Percentiles rank a stretch among this genome's conserved stretches.
phyloP scores from a whole-genome alignment of 2,797 vertebrate genomes.

The Anguilla megastoma region DNA sequence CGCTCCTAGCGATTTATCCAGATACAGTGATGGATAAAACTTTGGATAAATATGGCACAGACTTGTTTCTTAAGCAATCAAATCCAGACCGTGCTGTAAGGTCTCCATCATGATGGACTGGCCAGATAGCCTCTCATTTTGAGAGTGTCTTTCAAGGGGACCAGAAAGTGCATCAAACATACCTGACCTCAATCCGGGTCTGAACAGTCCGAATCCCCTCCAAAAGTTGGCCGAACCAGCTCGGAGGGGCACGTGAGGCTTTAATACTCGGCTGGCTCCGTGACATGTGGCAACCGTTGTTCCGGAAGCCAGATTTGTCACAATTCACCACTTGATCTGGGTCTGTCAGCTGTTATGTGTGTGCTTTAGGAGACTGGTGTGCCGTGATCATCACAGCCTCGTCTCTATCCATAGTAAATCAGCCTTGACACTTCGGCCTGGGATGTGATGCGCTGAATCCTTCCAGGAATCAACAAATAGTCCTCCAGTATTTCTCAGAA shows the following conservation, averaged over 20 bases:
- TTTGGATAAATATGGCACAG: neutral
- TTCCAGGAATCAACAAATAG: neutral
- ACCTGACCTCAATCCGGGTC: conserved; percentile 71
- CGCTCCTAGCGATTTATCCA: neutral
- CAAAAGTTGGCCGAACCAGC: conserved; percentile 52
- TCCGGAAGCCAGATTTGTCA: conserved; percentile 53
- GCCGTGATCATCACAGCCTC: conserved; percentile 39
- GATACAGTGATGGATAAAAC: neutral
- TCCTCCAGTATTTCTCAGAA: neutral
- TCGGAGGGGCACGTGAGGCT: conserved; percentile 52
- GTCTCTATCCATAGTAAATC: conserved; percentile 15
- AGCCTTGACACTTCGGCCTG: conserved; percentile 31
- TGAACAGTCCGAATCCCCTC: conserved; percentile 67
- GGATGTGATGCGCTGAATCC: neutral
- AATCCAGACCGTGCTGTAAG: neutral
- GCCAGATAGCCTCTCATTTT: conserved; percentile 38
- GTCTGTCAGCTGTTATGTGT: conserved; percentile 28
- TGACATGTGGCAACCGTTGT: conserved; percentile 62
- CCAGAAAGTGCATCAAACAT: conserved; percentile 34
- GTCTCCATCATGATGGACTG: neutral
- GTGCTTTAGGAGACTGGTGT: conserved; percentile 43
- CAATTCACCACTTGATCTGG: conserved; percentile 42
- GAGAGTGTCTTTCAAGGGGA: neutral
- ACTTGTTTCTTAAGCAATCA: neutral
- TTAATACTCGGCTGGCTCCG: conserved; percentile 66